Evolutionary conservation across 2,797 vertebrate species (phyloP).

Genomic region (Buceros bicornis): DNA sequence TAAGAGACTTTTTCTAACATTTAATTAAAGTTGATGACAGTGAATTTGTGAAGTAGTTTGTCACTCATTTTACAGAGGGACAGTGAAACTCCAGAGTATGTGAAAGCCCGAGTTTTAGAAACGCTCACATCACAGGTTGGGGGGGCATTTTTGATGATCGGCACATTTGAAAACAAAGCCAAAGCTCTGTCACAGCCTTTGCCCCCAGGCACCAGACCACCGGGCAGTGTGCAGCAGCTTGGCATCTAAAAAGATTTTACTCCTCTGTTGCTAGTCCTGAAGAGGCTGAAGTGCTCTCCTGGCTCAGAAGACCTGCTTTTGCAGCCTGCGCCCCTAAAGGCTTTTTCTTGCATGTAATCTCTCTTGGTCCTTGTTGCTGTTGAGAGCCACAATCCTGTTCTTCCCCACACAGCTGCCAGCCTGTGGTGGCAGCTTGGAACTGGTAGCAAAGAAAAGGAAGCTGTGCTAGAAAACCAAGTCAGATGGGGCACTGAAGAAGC

Average conservation of each 20-base stretch:
- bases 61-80: neutral
- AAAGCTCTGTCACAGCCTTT: neutral
- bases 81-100: accelerated
- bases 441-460: neutral
- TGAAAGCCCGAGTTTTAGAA: neutral
- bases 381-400: neutral
- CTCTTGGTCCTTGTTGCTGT: neutral
- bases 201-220: neutral
- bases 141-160: neutral
- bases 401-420: neutral
- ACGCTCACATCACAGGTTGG: neutral
- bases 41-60: neutral
- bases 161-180: neutral
- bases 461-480: neutral
- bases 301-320: neutral
- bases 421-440: neutral
- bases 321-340: neutral
- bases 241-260: neutral
- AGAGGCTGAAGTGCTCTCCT: neutral
- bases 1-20: neutral
- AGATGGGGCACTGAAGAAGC: neutral
- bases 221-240: neutral
- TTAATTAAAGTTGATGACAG: neutral
- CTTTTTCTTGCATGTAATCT: neutral
- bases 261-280: neutral